Percentiles rank a stretch among this genome's conserved stretches.
Evolutionary conservation across 2,113 vertebrate genomes (phyloP).

Genomic region (Zingel zingel): DNA sequence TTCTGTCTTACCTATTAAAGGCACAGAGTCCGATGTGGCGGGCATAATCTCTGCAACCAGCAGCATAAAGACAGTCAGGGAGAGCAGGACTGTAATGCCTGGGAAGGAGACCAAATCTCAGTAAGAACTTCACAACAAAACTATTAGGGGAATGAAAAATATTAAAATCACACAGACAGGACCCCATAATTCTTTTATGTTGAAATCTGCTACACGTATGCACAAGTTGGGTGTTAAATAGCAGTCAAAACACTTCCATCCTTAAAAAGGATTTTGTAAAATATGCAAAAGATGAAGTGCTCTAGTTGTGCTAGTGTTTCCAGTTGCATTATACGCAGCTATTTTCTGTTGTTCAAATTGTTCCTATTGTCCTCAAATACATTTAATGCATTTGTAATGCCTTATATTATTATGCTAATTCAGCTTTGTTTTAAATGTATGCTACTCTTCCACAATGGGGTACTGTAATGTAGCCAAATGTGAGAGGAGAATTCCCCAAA

Average conservation of each 20-base stretch:
- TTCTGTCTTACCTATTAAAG: conserved; percentile 91
- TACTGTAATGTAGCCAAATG: not conserved
- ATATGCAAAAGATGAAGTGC: not conserved
- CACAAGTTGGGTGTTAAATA: not conserved
- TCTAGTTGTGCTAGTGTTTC: not conserved
- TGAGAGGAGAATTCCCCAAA: conserved; percentile 9
- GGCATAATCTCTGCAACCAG: conserved; percentile 97
- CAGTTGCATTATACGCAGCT: not conserved
- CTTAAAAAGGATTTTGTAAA: not conserved
- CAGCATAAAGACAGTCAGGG: conserved; percentile 96
- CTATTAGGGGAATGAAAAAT: not conserved
- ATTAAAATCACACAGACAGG: not conserved
- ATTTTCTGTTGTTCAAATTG: not conserved
- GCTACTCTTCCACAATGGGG: not conserved
- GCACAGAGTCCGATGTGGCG: conserved; percentile 95
- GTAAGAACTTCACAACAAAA: conserved; percentile 27
- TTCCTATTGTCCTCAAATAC: not conserved
- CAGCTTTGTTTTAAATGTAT: not conserved
- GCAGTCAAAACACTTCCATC: not conserved
- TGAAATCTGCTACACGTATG: not conserved
- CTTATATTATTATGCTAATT: not conserved
- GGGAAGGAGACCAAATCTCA: conserved; percentile 49
- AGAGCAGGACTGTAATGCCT: conserved; percentile 97
- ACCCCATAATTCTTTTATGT: not conserved
- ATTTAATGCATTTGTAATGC: not conserved